These are phyloP conservation scores for Serrognathus titanus DNA, from an alignment of 2,888 invertebrate species.

Conservation along the genomic window DNA sequence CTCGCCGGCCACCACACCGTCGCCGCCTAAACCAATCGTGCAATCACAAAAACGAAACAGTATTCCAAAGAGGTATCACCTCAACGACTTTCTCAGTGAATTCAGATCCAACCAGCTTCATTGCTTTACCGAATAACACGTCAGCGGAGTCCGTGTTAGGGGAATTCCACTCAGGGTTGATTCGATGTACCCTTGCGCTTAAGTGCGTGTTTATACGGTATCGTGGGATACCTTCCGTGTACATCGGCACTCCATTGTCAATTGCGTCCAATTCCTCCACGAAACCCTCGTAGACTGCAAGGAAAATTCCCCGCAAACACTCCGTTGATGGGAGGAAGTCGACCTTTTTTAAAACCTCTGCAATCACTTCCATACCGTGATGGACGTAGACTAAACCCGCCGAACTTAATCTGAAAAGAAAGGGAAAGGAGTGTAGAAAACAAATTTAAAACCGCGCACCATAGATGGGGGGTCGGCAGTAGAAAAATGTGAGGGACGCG, in stretches of 20 bases:
- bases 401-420: slow-evolving; percentile 73
- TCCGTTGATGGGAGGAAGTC: slow-evolving; percentile 50
- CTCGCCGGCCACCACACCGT: slow-evolving; percentile 86
- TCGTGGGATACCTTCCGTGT: slow-evolving; percentile 63
- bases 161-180: slow-evolving; percentile 85
- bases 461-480: not conserved
- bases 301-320: slow-evolving; percentile 58
- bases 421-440: not conserved
- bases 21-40: slow-evolving; percentile 51
- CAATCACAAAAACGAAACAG: slow-evolving; percentile 24
- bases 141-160: slow-evolving; percentile 50
- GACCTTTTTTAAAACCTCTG: slow-evolving; percentile 52
- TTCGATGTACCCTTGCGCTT: slow-evolving; percentile 67
- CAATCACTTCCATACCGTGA: slow-evolving; percentile 79
- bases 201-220: slow-evolving; percentile 80
- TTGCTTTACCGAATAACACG: slow-evolving; percentile 72
- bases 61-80: slow-evolving; percentile 25
- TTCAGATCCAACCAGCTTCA: slow-evolving; percentile 73
- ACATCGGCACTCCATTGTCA: slow-evolving; percentile 91
- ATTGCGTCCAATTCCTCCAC: slow-evolving; percentile 94
- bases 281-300: slow-evolving; percentile 78
- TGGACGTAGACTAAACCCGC: slow-evolving; percentile 91
- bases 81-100: slow-evolving; percentile 65
- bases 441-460: not conserved
- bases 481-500: no score